Evolutionary conservation across 2,888 invertebrate species (phyloP), one percentile per base, ranked within the genome.

Genomic region (Noctua comes): DNA sequence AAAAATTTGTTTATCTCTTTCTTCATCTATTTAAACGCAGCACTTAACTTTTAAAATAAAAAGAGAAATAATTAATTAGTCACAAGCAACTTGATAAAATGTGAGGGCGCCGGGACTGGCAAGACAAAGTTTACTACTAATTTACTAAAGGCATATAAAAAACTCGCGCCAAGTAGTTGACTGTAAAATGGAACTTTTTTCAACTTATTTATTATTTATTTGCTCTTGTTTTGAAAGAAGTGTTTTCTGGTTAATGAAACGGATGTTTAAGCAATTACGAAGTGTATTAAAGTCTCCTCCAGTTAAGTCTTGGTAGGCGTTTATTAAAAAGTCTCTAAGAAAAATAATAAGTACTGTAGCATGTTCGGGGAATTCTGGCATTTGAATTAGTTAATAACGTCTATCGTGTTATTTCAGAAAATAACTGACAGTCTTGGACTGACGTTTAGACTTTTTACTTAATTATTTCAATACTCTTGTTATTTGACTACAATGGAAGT

Each of bases 61-160:
- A 76, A 65, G 48, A 51, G 82, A 86, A 87, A 85, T 86, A 80
- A 84, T 83, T 79, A 89, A 89, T 87, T 86, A 88, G 85, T 81
- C 73, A 81, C 68, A 59, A 79, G 79, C 68, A 73, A 86, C 59
- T 84, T 77, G 77, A 73, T 82, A 86, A 80, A 78, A 84, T 59
- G 82, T 66, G 31, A 46, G 72, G 13, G 46, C 46, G 54, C 21
- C 62, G 70, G 68, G 76, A 64, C 66, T 54, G 72, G 76, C 40
- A 36, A 68, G 86, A 88, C 86, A 74, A 92, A 92, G 85, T 91
- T 92, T 83, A 80, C 73, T 85, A 87, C 88, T 90, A 91, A 92
- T 92, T 92, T 91, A 87, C 88, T 88, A 88, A 88, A 90, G 88
- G 73, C 79, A 77, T 85, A 89, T 90, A 91, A 91, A 91, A 62